Evolutionary conservation across 2,797 vertebrate genomes (phyloP), one percentile per base, ranked within the genome.

Genomic region (Kryptopterus vitreolus): DNA sequence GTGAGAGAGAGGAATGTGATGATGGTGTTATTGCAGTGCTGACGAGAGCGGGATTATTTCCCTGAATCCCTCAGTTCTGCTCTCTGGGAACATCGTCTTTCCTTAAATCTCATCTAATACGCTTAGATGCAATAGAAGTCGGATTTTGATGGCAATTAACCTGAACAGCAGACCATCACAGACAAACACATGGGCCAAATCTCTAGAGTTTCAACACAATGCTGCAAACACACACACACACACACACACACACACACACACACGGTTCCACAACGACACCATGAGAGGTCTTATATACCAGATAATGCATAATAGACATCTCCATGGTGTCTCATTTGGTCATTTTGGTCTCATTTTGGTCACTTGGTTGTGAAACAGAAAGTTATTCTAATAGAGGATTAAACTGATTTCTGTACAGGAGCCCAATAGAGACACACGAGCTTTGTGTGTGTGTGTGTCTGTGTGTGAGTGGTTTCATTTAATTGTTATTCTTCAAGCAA

Each of bases 121-220:
- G n/a, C 4, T 12, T 16, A 46, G 33, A 78, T 53, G 81, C 79
- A 81, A 84, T 46, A 29, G 69, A 26, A 59, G 22, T 18, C 35
- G 79, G 79, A 84, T 80, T 74, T 66, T 24, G 43, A 1, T 78
- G 79, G 59, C 31, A 73, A 75, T 81, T 84, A 84, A 75, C 65
- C 82, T 29, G 53, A 73, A 72, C 53, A 65, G 29, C 33, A 59
- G 52, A 71, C 77, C 75, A 57, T 72, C 78, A 68, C 74, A 31
- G 59, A 59, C 73, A 57, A 8, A 53, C 0, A 13, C 16, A 10
- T 20, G 20, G 46, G 29, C 57, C 43, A 46, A 61, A 31, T 71
- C 31, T 76, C 73, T 52, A 31, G 22, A 13, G 55, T 70, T 65
- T 77, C 31, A 76, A 55, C 55, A 65, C 58, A 31, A 69, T 11